Evolutionary conservation across 2,797 vertebrate genomes (phyloP), one percentile per base, ranked within the genome.

Genomic region (Spea hammondii): DNA sequence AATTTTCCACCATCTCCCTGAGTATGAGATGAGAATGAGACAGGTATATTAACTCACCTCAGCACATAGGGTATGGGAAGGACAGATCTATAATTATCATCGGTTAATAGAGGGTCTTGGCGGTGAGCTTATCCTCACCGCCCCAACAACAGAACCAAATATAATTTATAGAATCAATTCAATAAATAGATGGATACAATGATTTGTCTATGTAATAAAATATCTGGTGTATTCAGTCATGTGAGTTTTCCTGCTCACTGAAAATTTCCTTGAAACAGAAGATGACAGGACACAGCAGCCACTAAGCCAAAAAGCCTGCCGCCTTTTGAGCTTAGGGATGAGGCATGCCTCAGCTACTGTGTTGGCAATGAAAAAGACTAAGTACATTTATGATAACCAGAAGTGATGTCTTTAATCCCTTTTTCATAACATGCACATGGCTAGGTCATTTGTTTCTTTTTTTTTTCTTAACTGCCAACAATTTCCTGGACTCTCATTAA

Each of bases 401-500:
- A 0, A 4, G 17, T 45, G 14, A 7, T 4, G 44, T 47, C 70
- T 54, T 59, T 45, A 62, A 71, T 70, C 80, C 62, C 74, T 6
- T 0, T 69, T 62, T 5, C 0, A 1, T 0, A 48, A 77, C 13
- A 9, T 45, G 10, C 11, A 12, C 48, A 79, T 57, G 53, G 32
- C 32, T 32, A 32, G 32, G 32, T 32, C 32, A 32, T 32, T 32
- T 32, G n/a, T 67, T 72, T 67, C 1, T 46, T 72, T 71, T 67
- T 73, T 60, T 14, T 14, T 32, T 53, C 11, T 49, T n/a, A 48
- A 4, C 46, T 59, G 64, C 12, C 51, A n/a, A 64, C 45, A 64
- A 69, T 74, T 75, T 79, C 57, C 66, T 69, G 65, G 72, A 59
- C 46, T 74, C 57, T 70, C 66, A 74, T 70, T 79, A 70, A 73